Base-by-base conservation (phyloP, 2,888 invertebrate species). In the Crioceris asparagi region DNA sequence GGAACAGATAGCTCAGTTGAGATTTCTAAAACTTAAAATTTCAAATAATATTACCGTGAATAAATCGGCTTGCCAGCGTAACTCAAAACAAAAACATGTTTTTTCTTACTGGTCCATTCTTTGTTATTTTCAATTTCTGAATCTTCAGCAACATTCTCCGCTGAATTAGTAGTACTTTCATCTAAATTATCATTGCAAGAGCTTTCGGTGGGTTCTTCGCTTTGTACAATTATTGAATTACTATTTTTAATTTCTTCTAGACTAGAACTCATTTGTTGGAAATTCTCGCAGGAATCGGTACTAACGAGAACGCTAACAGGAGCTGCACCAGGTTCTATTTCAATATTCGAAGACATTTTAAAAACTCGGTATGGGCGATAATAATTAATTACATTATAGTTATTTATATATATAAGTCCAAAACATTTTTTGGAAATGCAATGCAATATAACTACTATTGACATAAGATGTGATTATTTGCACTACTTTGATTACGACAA, bases 51-150 rank as follows among this genome's bases (percentile, higher is more conserved):
- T 27, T 63, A 83, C 79, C 86, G 76, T 8, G 92, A 86, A 66
- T 94, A 97, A 50, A 97, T 90, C 11, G 96, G 96, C 66, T 97
- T 97, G 2, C 96, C 96, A 8, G 96, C 91, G 54, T 88, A 83
- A 64, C 94, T 94, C 19, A 96, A 64, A 50, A 97, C 85, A 61
- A 97, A 96, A 18, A 97, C 77, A 67, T 96, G 94, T 59, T 91
- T 91, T 41, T 80, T 80, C 53, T 86, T 82, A 26, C 75, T 73
- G 15, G 83, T 73, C 78, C 93, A 84, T 40, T 80, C 77, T 26
- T 75, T 40, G 30, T 45, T 47, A 12, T 75, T 50, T 79, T 77
- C 50, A 10, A 75, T 50, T 79, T 77, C 50, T 73, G 82, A 80
- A 47, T 75, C 72, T 41, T 73, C 72, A 17, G 41, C 43, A n/a